phyloP scores from a whole-genome alignment of 2,113 vertebrate genomes.

The Riparia riparia region DNA sequence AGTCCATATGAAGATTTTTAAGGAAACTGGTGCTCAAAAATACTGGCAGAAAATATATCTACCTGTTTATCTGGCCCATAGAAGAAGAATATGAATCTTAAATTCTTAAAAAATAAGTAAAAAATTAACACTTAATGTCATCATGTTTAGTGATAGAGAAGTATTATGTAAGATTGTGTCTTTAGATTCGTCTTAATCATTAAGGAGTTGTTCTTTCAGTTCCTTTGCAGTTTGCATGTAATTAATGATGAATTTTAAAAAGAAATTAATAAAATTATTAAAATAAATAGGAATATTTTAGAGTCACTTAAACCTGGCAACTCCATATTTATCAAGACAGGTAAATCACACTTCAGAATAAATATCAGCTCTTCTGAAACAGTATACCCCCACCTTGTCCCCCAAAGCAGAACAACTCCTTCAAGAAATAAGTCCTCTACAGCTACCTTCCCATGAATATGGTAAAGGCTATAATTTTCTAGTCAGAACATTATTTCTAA shows the following conservation, averaged over 20 bases:
- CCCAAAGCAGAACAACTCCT: not conserved
- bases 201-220: not conserved
- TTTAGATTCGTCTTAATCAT: not conserved
- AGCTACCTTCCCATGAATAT: not conserved
- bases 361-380: not conserved
- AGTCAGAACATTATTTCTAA: not conserved
- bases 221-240: not conserved
- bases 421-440: not conserved
- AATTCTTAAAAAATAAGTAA: not conserved
- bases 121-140: not conserved
- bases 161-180: not conserved
- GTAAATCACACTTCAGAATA: not conserved
- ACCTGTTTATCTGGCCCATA: not conserved
- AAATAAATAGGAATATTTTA: not conserved
- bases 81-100: not conserved
- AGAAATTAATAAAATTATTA: not conserved
- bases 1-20: not conserved
- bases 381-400: not conserved
- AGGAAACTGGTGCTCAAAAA: not conserved
- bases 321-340: not conserved
- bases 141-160: not conserved
- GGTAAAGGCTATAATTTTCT: not conserved
- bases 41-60: not conserved
- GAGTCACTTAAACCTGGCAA: not conserved
- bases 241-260: not conserved